Conservation (phyloP, 2,888 invertebrate genomes). For the Gibbula magus region DNA sequence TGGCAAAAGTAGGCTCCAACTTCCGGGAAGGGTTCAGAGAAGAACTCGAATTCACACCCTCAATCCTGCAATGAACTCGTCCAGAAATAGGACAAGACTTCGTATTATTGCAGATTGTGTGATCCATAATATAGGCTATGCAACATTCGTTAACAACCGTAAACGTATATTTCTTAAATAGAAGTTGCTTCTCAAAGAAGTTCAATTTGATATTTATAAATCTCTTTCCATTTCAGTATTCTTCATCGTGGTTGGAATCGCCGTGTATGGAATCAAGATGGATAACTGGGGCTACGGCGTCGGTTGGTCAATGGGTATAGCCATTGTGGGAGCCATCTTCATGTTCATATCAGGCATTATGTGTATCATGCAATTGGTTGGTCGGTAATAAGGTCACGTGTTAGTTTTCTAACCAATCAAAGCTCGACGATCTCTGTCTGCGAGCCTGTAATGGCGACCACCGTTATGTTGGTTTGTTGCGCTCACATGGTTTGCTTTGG, state of each 20-base stretch:
- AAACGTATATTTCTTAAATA: not conserved
- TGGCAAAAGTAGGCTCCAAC: no score
- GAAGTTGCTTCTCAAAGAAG: not conserved
- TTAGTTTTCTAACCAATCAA: not conserved
- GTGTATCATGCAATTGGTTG: slow-evolving; percentile 47
- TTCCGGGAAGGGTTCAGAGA: no score
- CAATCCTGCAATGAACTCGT: no score
- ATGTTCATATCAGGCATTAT: slow-evolving; percentile 61
- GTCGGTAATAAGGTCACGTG: slow-evolving; percentile 6
- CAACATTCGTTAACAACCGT: no score
- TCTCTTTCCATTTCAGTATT: slow-evolving; percentile 50
- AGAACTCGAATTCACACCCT: no score
- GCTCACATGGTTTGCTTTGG: slow-evolving; percentile 1
- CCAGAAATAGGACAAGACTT: no score
- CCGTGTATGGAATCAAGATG: slow-evolving; percentile 52
- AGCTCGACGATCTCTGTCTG: not conserved
- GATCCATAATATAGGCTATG: no score
- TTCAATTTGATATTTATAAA: not conserved
- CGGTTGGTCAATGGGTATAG: slow-evolving; percentile 68
- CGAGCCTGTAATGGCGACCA: not conserved
- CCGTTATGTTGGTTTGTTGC: not conserved
- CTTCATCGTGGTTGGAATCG: slow-evolving; percentile 57
- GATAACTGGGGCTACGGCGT: slow-evolving; percentile 42
- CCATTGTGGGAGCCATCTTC: slow-evolving; percentile 59
- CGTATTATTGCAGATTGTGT: no score